Evolutionary conservation across 1,140 invertebrate genomes (phyloP).

Genomic region (fruit fly (Drosophila melanogaster)): DNA sequence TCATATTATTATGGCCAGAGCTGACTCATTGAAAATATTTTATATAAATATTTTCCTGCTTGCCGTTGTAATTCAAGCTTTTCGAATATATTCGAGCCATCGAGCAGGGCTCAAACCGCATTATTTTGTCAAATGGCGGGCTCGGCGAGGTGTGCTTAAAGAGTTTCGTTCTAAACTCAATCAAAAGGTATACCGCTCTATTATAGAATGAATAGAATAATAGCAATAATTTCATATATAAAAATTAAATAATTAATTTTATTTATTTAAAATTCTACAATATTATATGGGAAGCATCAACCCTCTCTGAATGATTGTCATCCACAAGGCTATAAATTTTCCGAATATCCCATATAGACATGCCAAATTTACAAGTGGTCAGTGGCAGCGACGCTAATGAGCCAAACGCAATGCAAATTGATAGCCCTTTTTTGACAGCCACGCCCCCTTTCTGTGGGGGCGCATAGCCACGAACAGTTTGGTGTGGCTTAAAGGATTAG

Average conservation of each 20-base stretch:
- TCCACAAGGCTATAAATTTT: slow-evolving; percentile 58
- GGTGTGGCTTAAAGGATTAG: slow-evolving; percentile 76
- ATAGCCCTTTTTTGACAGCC: slow-evolving; percentile 55
- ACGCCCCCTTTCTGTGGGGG: not conserved
- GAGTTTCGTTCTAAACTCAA: no score
- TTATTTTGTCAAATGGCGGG: slow-evolving; percentile 61
- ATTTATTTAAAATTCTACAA: no score
- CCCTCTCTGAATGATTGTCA: slow-evolving; percentile 20
- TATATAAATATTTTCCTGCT: slow-evolving; percentile 64
- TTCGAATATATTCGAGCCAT: slow-evolving; percentile 30
- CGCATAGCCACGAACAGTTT: slow-evolving; percentile 7
- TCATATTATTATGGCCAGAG: slow-evolving; percentile 13
- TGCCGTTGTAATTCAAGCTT: slow-evolving; percentile 68
- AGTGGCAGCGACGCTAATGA: slow-evolving; percentile 68
- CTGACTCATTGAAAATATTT: slow-evolving; percentile 58
- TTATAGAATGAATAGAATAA: no score
- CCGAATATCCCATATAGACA: slow-evolving; percentile 43
- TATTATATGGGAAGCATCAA: not conserved
- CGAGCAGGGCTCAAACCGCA: slow-evolving; percentile 49
- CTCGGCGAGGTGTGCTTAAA: slow-evolving; percentile 3
- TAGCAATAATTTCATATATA: no score
- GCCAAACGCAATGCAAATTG: slow-evolving; percentile 78
- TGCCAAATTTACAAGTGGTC: slow-evolving; percentile 62
- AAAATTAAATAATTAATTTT: no score
- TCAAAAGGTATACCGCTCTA: no score